Evolutionary conservation across 2,113 vertebrate genomes (phyloP).

Genomic region (Lipophrys pholis): DNA sequence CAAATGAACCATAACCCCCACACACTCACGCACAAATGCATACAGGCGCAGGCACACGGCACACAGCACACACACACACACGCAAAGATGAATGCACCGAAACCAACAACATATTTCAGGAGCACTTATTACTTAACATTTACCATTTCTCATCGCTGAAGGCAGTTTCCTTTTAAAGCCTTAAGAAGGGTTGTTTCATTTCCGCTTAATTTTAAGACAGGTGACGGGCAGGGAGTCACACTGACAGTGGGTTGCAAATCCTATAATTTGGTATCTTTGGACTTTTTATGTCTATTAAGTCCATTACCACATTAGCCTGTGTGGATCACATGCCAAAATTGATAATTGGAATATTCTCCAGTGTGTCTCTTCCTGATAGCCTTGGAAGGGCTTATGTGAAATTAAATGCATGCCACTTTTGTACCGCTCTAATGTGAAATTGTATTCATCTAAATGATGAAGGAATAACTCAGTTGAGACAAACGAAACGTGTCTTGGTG

Average conservation of each 20-base stretch:
- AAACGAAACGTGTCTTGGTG: slow-evolving; percentile 34
- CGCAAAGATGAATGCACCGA: neutral
- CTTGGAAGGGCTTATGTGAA: slow-evolving; percentile 8
- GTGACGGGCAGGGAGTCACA: slow-evolving; percentile 37
- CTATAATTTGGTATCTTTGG: slow-evolving; percentile 45
- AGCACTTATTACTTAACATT: slow-evolving; percentile 1
- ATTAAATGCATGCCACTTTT: slow-evolving; percentile 40
- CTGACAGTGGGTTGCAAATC: slow-evolving; percentile 34
- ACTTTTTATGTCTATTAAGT: slow-evolving; percentile 58
- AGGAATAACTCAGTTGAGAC: slow-evolving; percentile 34
- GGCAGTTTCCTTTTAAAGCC: slow-evolving; percentile 1
- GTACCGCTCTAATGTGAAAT: slow-evolving; percentile 33
- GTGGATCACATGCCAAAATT: slow-evolving; percentile 54
- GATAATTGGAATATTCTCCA: slow-evolving; percentile 42
- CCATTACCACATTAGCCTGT: slow-evolving; percentile 51
- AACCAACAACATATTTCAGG: neutral
- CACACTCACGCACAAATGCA: too few relatives aligned
- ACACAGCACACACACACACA: neutral
- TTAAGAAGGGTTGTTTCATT: slow-evolving; percentile 6
- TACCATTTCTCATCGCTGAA: neutral
- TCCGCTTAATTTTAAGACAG: slow-evolving; percentile 8
- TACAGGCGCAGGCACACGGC: too few relatives aligned
- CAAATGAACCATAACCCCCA: slow-evolving; percentile 1
- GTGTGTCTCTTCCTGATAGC: slow-evolving; percentile 29
- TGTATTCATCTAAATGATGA: slow-evolving; percentile 20